Percentiles rank a stretch among this genome's conserved stretches.
Conservation (phyloP, 1,140 invertebrate species). For the Elymnias hypermnestra region DNA sequence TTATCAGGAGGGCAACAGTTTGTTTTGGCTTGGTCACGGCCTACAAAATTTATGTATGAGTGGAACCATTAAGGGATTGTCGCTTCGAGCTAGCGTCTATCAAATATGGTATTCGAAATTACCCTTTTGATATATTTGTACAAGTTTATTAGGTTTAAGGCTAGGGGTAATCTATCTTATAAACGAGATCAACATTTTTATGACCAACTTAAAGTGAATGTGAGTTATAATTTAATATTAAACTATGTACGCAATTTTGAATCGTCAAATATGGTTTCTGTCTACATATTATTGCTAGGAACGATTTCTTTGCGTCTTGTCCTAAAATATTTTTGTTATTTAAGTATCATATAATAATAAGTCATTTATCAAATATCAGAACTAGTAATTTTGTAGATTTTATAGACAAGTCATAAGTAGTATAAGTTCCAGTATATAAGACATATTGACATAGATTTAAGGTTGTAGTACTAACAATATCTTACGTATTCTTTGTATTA, state of each 20-base stretch:
- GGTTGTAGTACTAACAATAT: too few relatives aligned
- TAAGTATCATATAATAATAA: too few relatives aligned
- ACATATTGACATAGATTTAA: too few relatives aligned
- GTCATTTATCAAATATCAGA: too few relatives aligned
- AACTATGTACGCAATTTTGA: background rate
- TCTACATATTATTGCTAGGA: too few relatives aligned
- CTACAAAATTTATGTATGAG: conserved; percentile 49
- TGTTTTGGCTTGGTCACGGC: conserved; percentile 63
- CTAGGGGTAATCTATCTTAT: background rate
- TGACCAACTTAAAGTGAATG: background rate
- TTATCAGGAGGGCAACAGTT: conserved; percentile 57
- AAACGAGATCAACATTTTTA: background rate
- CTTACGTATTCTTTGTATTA: too few relatives aligned
- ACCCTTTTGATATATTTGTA: conserved; percentile 2
- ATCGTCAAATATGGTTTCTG: too few relatives aligned
- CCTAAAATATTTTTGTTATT: background rate
- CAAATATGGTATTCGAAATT: conserved; percentile 5
- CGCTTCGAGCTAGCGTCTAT: conserved; percentile 38
- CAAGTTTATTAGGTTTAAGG: conserved; percentile 1
- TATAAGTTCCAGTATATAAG: too few relatives aligned
- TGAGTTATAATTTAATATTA: too few relatives aligned
- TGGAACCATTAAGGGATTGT: conserved; percentile 62
- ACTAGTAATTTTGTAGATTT: too few relatives aligned
- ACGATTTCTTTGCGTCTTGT: too few relatives aligned
- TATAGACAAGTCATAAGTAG: too few relatives aligned